phyloP scores from a whole-genome alignment of 2,888 invertebrate species.

The Penaeus monodon region DNA sequence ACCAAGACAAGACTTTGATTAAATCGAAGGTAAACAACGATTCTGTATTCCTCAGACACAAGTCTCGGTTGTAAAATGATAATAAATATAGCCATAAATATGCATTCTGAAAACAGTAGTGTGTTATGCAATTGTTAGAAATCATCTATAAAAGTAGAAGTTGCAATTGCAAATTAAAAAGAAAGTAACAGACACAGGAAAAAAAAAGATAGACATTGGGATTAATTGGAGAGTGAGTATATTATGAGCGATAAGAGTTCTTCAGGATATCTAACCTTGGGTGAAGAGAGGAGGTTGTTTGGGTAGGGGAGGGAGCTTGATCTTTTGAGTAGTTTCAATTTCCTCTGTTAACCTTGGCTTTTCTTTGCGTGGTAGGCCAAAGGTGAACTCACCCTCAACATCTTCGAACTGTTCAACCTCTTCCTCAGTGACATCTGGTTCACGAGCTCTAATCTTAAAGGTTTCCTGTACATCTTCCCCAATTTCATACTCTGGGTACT shows the following conservation, averaged over 20 bases:
- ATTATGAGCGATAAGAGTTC: slow-evolving; percentile 29
- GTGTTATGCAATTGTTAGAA: slow-evolving; percentile 41
- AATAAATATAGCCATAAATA: neutral
- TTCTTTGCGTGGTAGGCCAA: slow-evolving; percentile 44
- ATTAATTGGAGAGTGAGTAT: slow-evolving; percentile 28
- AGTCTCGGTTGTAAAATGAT: too few relatives aligned
- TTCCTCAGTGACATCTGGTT: slow-evolving; percentile 30
- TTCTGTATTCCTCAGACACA: too few relatives aligned
- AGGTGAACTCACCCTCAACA: slow-evolving; percentile 61
- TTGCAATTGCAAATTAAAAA: slow-evolving; percentile 24
- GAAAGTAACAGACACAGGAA: slow-evolving; percentile 8
- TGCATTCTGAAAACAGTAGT: slow-evolving; percentile 26
- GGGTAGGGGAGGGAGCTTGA: slow-evolving; percentile 61
- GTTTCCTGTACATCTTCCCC: slow-evolving; percentile 54
- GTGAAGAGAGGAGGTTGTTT: slow-evolving; percentile 56
- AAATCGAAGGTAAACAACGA: too few relatives aligned
- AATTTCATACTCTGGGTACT: slow-evolving; percentile 15
- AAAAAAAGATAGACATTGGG: slow-evolving; percentile 15
- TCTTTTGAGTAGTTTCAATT: slow-evolving; percentile 44
- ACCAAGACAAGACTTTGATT: too few relatives aligned
- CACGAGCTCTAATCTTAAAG: slow-evolving; percentile 34
- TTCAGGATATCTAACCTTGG: slow-evolving; percentile 58
- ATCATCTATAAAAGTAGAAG: slow-evolving; percentile 1
- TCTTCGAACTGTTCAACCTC: slow-evolving; percentile 38
- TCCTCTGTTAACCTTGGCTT: slow-evolving; percentile 47